phyloP scores from a whole-genome alignment of 2,113 vertebrate genomes.

The Diglossa brunneiventris region DNA sequence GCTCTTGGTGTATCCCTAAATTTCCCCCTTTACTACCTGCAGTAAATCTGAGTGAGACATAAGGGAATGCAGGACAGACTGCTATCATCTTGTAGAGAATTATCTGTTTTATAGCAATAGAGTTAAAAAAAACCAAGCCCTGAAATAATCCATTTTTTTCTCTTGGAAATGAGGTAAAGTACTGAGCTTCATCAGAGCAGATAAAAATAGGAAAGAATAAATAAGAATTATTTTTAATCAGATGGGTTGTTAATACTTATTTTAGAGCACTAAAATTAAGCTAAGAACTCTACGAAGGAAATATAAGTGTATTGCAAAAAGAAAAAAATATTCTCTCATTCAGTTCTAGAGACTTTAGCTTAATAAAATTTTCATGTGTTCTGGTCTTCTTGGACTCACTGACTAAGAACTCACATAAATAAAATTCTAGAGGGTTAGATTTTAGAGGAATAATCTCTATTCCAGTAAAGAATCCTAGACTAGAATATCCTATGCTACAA shows the following conservation, averaged over 20 bases:
- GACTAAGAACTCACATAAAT: not conserved
- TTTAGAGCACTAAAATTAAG: not conserved
- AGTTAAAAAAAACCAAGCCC: not conserved
- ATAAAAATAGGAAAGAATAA: slow-evolving; percentile 12
- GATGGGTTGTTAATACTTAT: not conserved
- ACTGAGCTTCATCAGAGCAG: not conserved
- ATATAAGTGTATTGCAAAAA: not conserved
- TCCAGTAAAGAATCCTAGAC: not conserved
- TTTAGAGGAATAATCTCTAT: not conserved
- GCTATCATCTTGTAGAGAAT: not conserved
- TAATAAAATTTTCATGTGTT: not conserved
- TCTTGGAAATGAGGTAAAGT: not conserved
- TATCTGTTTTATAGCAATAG: not conserved
- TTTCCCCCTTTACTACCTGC: not conserved
- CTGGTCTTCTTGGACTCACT: not conserved
- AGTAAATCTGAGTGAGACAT: not conserved
- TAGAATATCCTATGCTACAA: not conserved
- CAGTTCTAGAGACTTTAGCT: not conserved
- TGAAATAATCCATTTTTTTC: not conserved
- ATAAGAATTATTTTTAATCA: not conserved
- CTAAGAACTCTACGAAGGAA: not conserved
- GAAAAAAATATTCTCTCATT: not conserved
- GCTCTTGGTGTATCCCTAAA: not conserved
- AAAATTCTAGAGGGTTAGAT: not conserved
- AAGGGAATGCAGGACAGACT: not conserved